Evolutionary conservation across 2,113 vertebrate genomes (phyloP), one percentile per base, ranked within the genome.

Genomic region (Pantherophis guttatus): DNA sequence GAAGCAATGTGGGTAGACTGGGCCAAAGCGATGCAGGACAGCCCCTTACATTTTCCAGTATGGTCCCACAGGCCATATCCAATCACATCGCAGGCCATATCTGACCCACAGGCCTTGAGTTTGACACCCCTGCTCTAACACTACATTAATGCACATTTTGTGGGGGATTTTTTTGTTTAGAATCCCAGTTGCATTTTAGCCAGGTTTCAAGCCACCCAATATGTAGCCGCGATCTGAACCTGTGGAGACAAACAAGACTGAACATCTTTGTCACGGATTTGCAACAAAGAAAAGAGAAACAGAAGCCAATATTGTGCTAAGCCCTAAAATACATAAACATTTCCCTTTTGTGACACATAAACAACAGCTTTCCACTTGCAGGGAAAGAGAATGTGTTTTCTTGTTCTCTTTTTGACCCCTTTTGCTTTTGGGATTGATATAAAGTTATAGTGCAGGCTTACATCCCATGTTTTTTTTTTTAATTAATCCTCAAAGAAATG

Each of bases 401-500:
- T 91, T 26, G 24, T 87, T 87, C 85, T 75, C 50, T 10, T 86
- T 24, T 21, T 23, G 52, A 75, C 53, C 70, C 39, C 10, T 44
- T 7, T 33, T 86, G 26, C 5, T 70, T n/a, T 33, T 3, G 58
- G 39, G 9, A 33, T 92, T 90, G 91, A 44, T 85, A 92, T 4
- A 62, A 89, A 92, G 54, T 81, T 53, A 29, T 6, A 91, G 12
- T 2, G 19, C 11, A 81, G 11, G 0, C 50, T 29, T 48, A 1
- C 59, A 53, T 3, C 55, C 11, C 93, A 92, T 75, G 1, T 65
- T 44, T 94, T 15, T 44, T 94, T 15, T 48, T 48, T 48, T n/a
- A 91, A 94, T 87, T 0, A 1, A 87, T 6, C 87, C 90, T 93
- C 9, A 87, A 90, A 90, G 24, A 95, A 95, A 88, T 26, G 11